These are phyloP conservation scores for Ostrea edulis DNA, from an alignment of 1,140 invertebrate species.

Conservation along the genomic window DNA sequence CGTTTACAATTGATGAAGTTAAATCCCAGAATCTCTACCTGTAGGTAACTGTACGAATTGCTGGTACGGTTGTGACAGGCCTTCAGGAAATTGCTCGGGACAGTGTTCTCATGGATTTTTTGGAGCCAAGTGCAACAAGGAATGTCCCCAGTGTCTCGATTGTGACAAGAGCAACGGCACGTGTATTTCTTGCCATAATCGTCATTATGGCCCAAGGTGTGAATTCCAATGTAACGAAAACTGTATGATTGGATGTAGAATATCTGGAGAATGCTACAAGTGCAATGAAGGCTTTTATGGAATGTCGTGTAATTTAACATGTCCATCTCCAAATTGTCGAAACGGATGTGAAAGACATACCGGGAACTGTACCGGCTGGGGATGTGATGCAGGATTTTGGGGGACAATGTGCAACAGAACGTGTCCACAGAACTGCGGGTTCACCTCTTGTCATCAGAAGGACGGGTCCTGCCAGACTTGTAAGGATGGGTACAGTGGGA, in stretches of 20 bases:
- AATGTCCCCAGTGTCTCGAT: constrained; percentile 2
- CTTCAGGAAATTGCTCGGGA: constrained; percentile 28
- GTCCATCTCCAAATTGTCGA: constrained; percentile 40
- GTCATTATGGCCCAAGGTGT: constrained; percentile 29
- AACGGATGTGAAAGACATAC: constrained; percentile 39
- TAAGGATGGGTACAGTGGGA: constrained; percentile 36
- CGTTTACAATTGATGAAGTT: too few species aligned
- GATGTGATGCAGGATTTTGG: constrained; percentile 38
- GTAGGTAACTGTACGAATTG: constrained; percentile 16
- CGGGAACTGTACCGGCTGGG: constrained; percentile 44
- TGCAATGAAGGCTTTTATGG: constrained; percentile 44
- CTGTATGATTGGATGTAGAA: constrained; percentile 40
- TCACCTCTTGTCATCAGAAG: constrained; percentile 28
- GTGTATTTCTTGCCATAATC: constrained; percentile 14
- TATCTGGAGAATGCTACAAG: constrained; percentile 34
- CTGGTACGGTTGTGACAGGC: constrained; percentile 19
- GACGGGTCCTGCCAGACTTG: constrained; percentile 42
- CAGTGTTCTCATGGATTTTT: constrained; percentile 29
- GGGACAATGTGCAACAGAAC: constrained; percentile 36
- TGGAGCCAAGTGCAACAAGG: constrained; percentile 2
- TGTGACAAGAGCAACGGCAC: neutral
- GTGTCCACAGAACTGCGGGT: constrained; percentile 41
- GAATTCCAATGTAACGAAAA: constrained; percentile 42
- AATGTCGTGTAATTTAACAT: constrained; percentile 9
- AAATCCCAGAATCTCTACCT: neutral